phyloP scores from a whole-genome alignment of 2,113 vertebrate genomes.

The Paradisaea rubra region DNA sequence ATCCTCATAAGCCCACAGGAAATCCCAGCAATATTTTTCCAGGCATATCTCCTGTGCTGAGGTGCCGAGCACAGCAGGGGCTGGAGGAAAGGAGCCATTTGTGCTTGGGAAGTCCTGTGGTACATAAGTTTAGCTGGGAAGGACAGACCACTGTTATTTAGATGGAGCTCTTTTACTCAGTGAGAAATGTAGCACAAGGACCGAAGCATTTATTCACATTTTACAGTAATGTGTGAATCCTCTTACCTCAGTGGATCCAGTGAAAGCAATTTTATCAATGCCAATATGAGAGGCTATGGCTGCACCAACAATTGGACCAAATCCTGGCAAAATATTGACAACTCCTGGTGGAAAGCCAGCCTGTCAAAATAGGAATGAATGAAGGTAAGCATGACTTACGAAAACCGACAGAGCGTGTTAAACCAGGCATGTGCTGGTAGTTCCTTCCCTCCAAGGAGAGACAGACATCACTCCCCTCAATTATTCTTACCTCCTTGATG shows the following conservation, averaged over 20 bases:
- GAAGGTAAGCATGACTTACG: slow-evolving; percentile 72
- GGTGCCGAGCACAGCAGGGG: slow-evolving; percentile 37
- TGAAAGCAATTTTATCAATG: slow-evolving; percentile 98
- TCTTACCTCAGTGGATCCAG: slow-evolving; percentile 94
- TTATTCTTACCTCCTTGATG: slow-evolving; percentile 89
- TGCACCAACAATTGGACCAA: slow-evolving; percentile 90
- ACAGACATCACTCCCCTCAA: background rate
- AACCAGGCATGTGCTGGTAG: background rate
- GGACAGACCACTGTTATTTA: background rate
- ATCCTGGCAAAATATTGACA: slow-evolving; percentile 98
- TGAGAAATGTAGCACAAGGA: background rate
- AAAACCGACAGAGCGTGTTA: slow-evolving; percentile 68
- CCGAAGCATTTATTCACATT: background rate
- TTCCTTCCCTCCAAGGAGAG: background rate
- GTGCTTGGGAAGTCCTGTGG: background rate
- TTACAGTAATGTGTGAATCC: background rate
- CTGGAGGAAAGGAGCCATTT: background rate
- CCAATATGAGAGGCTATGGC: slow-evolving; percentile 91
- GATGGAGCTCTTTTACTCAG: background rate
- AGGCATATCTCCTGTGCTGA: slow-evolving; percentile 44
- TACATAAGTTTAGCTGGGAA: background rate
- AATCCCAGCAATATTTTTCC: slow-evolving; percentile 60
- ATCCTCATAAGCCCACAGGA: slow-evolving; percentile 57
- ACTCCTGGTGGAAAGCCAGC: slow-evolving; percentile 98
- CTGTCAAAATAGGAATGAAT: slow-evolving; percentile 81